A percentile compares a stretch with the other conserved stretches of the same genome.
Evolutionary conservation across 2,888 invertebrate genomes (phyloP).

Genomic region (Agrilus cyanescens): DNA sequence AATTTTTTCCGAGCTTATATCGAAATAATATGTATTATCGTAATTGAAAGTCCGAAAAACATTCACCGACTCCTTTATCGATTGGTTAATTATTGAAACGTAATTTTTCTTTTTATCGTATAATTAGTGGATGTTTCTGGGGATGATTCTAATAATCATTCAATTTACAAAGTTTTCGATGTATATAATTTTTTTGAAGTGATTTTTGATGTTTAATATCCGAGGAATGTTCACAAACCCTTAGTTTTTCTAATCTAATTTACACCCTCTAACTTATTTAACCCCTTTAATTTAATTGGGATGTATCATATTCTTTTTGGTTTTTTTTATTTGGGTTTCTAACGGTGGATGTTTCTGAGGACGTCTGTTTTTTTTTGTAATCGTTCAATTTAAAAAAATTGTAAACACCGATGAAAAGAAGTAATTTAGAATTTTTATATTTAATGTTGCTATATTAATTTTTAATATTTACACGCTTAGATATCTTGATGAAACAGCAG

Average conservation of each 20-base stretch:
- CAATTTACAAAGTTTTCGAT: constrained; percentile 5
- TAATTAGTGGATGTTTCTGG: constrained; percentile 4
- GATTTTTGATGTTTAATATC: constrained; percentile 7
- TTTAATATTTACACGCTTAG: constrained; percentile 11
- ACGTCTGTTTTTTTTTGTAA: constrained; percentile 4
- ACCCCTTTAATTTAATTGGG: no score
- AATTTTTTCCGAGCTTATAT: constrained; percentile 4
- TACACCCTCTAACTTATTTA: no score
- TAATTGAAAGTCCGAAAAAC: constrained; percentile 8
- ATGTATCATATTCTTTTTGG: no score
- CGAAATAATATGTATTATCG: constrained; percentile 10
- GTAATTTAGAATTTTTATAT: constrained; percentile 8
- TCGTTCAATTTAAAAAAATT: neutral
- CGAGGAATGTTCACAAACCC: neutral
- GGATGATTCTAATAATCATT: constrained; percentile 4
- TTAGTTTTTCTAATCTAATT: neutral
- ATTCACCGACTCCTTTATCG: constrained; percentile 1
- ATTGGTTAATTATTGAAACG: constrained; percentile 5
- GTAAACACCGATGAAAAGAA: neutral
- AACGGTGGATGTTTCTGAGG: no score
- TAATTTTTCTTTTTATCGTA: constrained; percentile 5
- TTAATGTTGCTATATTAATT: constrained; percentile 12
- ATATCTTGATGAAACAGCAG: constrained; percentile 8
- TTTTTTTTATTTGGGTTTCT: no score
- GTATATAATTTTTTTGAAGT: constrained; percentile 3